A percentile compares a stretch with the other conserved stretches of the same genome.
These are phyloP conservation scores for Malthinus seriepunctatus DNA, from an alignment of 2,888 invertebrate species.

Conservation along the genomic window DNA sequence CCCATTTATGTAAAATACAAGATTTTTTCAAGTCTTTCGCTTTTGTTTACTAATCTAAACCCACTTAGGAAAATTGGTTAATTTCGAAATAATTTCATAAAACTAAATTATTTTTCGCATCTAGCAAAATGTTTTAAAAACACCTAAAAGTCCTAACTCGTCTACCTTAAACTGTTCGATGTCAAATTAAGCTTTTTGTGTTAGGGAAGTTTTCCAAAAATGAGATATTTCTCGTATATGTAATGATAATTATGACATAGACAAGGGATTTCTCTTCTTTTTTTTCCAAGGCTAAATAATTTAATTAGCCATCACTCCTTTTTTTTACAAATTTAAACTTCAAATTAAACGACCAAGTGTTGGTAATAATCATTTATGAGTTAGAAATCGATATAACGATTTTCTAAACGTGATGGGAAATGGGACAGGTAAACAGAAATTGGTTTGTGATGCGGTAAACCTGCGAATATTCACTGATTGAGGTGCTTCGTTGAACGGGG, in stretches of 20 bases:
- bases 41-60: too few relatives aligned
- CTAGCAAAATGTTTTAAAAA: neutral
- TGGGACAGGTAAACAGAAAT: conserved; percentile 36
- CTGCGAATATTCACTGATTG: conserved; percentile 39
- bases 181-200: conserved; percentile 5
- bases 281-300: neutral
- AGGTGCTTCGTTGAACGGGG: conserved; percentile 33
- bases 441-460: conserved; percentile 40
- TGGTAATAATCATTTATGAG: neutral
- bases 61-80: too few relatives aligned
- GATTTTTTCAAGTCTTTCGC: too few relatives aligned
- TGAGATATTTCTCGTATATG: conserved; percentile 7
- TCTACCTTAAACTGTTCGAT: conserved; percentile 4
- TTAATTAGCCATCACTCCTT: neutral
- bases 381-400: conserved; percentile 9
- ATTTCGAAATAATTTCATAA: neutral
- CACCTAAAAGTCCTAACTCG: neutral
- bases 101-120: neutral
- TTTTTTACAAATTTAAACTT: too few relatives aligned
- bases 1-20: too few relatives aligned
- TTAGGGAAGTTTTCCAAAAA: conserved; percentile 5
- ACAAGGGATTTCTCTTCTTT: conserved; percentile 12
- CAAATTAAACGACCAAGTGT: neutral
- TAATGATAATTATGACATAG: conserved; percentile 11
- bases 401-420: conserved; percentile 26